A percentile compares a stretch with the other conserved stretches of the same genome.
phyloP scores from a whole-genome alignment of 2,888 invertebrate species.

The Hypercompe scribonia region DNA sequence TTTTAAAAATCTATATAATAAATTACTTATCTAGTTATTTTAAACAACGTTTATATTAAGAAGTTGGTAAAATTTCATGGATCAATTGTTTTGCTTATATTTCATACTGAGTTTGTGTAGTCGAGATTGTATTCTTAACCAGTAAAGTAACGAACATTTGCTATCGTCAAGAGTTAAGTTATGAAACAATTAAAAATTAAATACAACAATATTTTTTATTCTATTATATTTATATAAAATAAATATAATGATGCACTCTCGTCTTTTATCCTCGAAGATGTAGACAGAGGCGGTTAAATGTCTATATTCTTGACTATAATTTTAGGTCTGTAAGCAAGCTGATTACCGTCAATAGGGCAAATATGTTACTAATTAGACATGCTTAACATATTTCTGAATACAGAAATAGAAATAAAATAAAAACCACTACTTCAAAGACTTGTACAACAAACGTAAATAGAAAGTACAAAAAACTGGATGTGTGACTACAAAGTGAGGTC shows the following conservation, averaged over 20 bases:
- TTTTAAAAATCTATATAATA: background rate
- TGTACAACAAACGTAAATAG: background rate
- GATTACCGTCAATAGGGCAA: too few species aligned
- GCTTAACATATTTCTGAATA: too few species aligned
- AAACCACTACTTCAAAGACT: background rate
- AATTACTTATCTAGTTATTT: background rate
- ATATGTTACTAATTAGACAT: too few species aligned
- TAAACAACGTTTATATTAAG: conserved; percentile 1
- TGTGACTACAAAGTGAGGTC: background rate
- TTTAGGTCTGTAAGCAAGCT: too few species aligned
- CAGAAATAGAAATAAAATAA: too few species aligned
- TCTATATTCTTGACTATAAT: too few species aligned
- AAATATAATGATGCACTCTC: too few species aligned
- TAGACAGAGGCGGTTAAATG: too few species aligned
- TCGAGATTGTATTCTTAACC: background rate
- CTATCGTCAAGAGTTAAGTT: background rate
- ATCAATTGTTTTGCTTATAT: background rate
- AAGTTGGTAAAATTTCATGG: background rate
- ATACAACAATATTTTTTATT: too few species aligned
- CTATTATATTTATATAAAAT: too few species aligned
- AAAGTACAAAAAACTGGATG: background rate
- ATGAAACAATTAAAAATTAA: too few species aligned
- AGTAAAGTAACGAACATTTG: background rate
- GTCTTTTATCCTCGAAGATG: too few species aligned
- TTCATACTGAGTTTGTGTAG: background rate